These are phyloP conservation scores for Eupithecia insigniata DNA, from an alignment of 2,888 invertebrate genomes.

Conservation along the genomic window DNA sequence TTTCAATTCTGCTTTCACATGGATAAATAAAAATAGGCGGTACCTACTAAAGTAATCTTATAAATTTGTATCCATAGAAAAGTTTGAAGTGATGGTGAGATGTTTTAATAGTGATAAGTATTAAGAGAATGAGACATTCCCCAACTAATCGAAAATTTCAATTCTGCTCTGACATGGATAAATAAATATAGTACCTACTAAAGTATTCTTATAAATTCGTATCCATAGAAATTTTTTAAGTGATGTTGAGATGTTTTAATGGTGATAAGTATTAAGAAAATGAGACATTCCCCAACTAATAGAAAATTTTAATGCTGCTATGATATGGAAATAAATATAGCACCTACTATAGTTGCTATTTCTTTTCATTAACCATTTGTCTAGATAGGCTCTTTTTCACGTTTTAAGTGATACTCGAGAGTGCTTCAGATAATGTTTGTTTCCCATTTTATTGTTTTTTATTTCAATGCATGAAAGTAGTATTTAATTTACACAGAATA, in stretches of 20 bases:
- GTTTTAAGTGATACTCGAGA: slow-evolving; percentile 30
- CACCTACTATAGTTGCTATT: background rate
- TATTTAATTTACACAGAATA: background rate
- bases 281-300: background rate
- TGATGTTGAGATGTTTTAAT: background rate
- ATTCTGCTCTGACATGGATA: too few relatives aligned
- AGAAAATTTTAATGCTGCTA: background rate
- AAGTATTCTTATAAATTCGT: too few relatives aligned
- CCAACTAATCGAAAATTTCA: too few relatives aligned
- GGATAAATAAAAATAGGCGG: too few relatives aligned
- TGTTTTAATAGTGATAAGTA: too few relatives aligned
- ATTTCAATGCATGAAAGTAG: background rate
- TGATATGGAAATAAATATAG: background rate
- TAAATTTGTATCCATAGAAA: too few relatives aligned
- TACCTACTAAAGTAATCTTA: too few relatives aligned
- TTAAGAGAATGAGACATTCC: too few relatives aligned
- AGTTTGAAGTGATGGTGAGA: too few relatives aligned
- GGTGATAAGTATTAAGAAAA: background rate
- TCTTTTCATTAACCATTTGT: slow-evolving; percentile 2
- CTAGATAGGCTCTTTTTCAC: slow-evolving; percentile 23
- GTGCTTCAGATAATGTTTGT: background rate
- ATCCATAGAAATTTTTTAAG: too few relatives aligned
- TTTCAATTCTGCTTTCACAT: too few relatives aligned
- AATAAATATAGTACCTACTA: too few relatives aligned
- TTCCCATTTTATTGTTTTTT: background rate